phyloP scores from a whole-genome alignment of 2,113 vertebrate species.

The Acinonyx jubatus region DNA sequence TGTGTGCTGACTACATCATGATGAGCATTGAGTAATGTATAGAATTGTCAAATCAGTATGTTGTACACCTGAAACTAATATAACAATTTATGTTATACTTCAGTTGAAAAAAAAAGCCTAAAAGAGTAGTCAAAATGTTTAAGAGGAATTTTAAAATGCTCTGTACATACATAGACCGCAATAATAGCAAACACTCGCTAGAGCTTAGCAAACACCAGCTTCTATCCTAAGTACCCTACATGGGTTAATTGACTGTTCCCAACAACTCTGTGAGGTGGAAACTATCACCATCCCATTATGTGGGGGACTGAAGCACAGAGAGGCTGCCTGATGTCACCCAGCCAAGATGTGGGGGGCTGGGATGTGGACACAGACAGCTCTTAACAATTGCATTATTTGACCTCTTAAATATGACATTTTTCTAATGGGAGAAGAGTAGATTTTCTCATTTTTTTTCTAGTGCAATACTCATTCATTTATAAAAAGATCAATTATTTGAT shows the following conservation, averaged over 20 bases:
- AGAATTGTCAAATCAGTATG: background rate
- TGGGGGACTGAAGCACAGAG: background rate
- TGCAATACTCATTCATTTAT: background rate
- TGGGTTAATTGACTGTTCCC: background rate
- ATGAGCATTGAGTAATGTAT: background rate
- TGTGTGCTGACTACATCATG: background rate
- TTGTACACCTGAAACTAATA: background rate
- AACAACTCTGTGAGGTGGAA: no score
- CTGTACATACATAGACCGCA: background rate
- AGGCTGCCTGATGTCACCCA: background rate
- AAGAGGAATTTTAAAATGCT: background rate
- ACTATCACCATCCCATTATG: no score
- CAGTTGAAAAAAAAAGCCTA: background rate
- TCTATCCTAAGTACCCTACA: background rate
- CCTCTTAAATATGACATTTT: background rate
- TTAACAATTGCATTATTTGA: background rate
- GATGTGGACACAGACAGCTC: background rate
- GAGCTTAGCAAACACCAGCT: background rate
- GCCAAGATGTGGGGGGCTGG: background rate
- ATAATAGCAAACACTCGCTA: background rate
- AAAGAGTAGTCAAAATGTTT: slow-evolving; percentile 24
- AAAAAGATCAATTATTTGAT: background rate
- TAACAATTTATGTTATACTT: background rate
- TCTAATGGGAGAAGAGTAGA: background rate
- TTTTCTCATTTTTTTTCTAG: background rate